Percentiles rank a stretch among this genome's conserved stretches.
Evolutionary conservation across 2,888 invertebrate genomes (phyloP).

Genomic region (Torymus aiolomorphi): DNA sequence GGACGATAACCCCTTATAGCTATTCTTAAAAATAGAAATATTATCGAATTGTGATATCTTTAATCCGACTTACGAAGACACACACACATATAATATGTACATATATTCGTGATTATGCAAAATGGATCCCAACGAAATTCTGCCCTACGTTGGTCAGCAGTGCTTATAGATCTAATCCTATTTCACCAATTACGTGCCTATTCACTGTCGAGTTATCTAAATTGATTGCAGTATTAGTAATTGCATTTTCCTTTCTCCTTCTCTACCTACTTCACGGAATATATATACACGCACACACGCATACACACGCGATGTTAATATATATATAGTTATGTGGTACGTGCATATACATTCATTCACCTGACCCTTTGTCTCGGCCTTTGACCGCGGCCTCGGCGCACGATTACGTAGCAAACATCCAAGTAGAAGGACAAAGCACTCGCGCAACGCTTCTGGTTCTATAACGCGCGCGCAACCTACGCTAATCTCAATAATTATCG

Average conservation of each 20-base stretch:
- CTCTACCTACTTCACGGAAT: slow-evolving; percentile 29
- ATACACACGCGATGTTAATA: background rate
- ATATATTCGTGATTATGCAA: too few species aligned
- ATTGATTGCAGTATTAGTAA: slow-evolving; percentile 66
- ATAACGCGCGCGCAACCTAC: background rate
- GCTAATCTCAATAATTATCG: slow-evolving; percentile 55
- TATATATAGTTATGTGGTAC: background rate
- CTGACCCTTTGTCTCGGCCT: slow-evolving; percentile 54
- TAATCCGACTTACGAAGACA: background rate
- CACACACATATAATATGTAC: background rate
- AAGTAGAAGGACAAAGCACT: slow-evolving; percentile 47
- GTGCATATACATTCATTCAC: background rate
- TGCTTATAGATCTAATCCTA: slow-evolving; percentile 26
- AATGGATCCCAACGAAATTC: background rate
- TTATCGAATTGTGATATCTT: background rate
- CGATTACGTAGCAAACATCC: slow-evolving; percentile 51
- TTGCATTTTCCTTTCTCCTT: slow-evolving; percentile 59
- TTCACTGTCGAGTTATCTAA: slow-evolving; percentile 66
- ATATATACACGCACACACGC: too few species aligned
- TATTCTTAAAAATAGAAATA: too few species aligned
- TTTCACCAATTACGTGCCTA: slow-evolving; percentile 65
- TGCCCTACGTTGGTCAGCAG: slow-evolving; percentile 8
- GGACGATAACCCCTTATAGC: too few species aligned
- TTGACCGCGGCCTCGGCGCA: slow-evolving; percentile 49
- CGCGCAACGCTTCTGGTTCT: slow-evolving; percentile 39